These are phyloP conservation scores for Nematopogon swammerdamellus DNA, from an alignment of 2,888 invertebrate species.

Conservation along the genomic window DNA sequence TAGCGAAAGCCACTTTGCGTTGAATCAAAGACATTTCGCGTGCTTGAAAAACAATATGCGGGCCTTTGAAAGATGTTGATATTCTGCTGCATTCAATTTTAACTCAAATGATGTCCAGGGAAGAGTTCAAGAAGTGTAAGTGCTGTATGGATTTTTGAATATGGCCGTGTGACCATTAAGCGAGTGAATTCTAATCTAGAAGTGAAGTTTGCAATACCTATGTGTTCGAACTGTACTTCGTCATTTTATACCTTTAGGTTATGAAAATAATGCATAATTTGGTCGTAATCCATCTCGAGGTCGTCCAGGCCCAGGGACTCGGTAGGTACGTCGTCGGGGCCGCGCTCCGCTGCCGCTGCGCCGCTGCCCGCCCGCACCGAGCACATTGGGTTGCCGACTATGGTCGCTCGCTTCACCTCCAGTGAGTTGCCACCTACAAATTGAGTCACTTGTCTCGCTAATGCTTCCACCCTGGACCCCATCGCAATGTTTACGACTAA, in stretches of 20 bases:
- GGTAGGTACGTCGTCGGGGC: slow-evolving; percentile 40
- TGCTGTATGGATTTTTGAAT: no score
- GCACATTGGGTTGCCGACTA: slow-evolving; percentile 88
- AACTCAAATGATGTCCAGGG: no score
- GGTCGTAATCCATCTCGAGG: slow-evolving; percentile 94
- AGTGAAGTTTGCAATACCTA: not conserved
- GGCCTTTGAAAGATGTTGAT: no score
- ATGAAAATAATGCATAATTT: slow-evolving; percentile 97
- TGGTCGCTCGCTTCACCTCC: slow-evolving; percentile 79
- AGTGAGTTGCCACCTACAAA: slow-evolving; percentile 39
- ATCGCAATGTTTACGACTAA: not conserved
- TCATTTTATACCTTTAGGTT: slow-evolving; percentile 80
- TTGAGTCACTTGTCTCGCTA: not conserved
- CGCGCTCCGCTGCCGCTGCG: slow-evolving; percentile 28
- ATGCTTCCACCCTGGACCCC: not conserved
- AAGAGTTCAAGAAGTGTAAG: no score
- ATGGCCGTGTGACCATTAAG: no score
- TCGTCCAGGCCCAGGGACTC: slow-evolving; percentile 75
- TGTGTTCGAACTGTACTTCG: not conserved
- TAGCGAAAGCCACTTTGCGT: no score
- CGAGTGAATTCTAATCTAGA: not conserved
- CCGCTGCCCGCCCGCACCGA: slow-evolving; percentile 44
- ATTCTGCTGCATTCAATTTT: no score
- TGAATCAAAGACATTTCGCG: no score
- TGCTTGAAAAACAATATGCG: no score